Percentiles rank a stretch among this genome's conserved stretches.
phyloP scores from a whole-genome alignment of 2,888 invertebrate species.

The Glaucopsyche alexis region DNA sequence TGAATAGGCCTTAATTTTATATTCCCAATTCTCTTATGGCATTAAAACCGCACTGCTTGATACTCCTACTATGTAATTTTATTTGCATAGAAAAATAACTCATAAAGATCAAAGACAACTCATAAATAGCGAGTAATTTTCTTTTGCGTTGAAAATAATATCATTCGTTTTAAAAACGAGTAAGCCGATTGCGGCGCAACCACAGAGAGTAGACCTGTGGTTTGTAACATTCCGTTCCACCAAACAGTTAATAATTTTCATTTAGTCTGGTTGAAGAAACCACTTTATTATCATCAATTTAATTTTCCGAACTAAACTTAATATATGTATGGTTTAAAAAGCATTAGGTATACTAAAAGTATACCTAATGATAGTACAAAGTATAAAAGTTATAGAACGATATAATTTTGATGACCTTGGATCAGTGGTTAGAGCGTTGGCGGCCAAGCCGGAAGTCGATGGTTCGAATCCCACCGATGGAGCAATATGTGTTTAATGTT shows the following conservation, averaged over 20 bases:
- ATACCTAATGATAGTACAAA: no score
- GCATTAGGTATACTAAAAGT: no score
- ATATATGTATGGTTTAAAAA: no score
- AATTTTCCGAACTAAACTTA: neutral
- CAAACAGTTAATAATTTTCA: constrained; percentile 8
- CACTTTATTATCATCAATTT: neutral
- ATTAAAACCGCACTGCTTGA: no score
- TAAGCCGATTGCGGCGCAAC: constrained; percentile 11
- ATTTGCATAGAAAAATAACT: neutral
- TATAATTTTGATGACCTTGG: no score
- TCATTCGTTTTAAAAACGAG: constrained; percentile 11
- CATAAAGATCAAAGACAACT: neutral
- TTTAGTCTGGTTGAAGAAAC: neutral
- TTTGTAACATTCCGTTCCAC: constrained; percentile 11
- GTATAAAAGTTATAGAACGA: no score
- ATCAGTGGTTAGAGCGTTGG: no score
- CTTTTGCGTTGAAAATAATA: neutral
- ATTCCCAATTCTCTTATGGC: no score
- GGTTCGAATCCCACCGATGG: no score
- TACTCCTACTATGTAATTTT: neutral
- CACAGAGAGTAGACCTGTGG: neutral
- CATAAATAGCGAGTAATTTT: constrained; percentile 3
- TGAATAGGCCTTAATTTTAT: no score
- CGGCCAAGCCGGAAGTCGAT: no score
- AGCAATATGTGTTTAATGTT: no score